Base-by-base conservation (phyloP, 2,797 vertebrate genomes). In the Syngnathus rostellatus region DNA sequence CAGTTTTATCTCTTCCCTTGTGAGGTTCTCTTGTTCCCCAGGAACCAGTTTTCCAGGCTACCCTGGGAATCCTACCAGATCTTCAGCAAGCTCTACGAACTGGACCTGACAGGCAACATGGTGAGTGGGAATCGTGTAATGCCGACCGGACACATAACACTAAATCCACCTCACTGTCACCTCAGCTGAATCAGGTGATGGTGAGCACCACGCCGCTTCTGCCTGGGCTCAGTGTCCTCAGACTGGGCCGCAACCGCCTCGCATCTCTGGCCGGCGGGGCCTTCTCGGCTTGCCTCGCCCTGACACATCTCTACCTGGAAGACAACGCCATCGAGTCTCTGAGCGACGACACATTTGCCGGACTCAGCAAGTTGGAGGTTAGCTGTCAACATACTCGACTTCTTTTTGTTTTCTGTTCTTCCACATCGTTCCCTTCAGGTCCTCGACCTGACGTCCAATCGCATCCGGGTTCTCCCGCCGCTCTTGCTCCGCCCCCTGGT, bases 81-180 rank as follows among this genome's bases (percentile, higher is more conserved):
- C 12, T 87, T 89, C 40, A 2, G 45, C 4, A n/a, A 72, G 0
- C 70, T 91, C 71, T 61, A 90, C 6, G 85, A 88, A 75, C 67
- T 91, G 1, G 89, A 91, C 78, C 75, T 91, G 16, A 80, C 77
- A 0, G 59, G 60, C 5, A 91, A 91, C 75, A 6, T 83, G 78
- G 87, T 72, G 5, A 37, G 8, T 7, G 48, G n/a, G 25, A 25
- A 14, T 48, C 37, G 2, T 9, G n/a, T 5, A 17, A 45, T 21
- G n/a, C n/a, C 5, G n/a, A 3, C 23, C 41, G 9, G n/a, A 2
- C n/a, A 1, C 10, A 0, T 60, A 1, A 1, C 39, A 7, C 59
- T 23, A 21, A 43, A 23, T 6, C 14, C 10, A n/a, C 59, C n/a
- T 46, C 40, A 6, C 9, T 25, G 21, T 62, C 16, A 65, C 8